Base-by-base conservation (phyloP, 2,888 invertebrate species). In the Dorcus hopei region DNA sequence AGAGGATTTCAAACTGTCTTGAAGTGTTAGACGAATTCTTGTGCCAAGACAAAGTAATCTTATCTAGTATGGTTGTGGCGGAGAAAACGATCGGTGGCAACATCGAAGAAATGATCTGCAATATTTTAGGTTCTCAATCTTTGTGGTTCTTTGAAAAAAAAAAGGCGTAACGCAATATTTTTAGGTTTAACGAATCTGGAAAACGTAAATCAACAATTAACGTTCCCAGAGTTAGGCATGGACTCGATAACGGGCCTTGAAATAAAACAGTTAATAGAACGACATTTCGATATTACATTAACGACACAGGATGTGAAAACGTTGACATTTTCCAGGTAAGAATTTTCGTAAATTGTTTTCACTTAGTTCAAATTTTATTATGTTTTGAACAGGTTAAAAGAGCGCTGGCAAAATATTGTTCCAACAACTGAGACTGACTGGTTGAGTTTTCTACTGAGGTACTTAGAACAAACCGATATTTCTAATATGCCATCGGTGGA, bases 211-310 rank as follows among this genome's bases (percentile, higher is more conserved):
- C 82, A 85, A 61, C 86, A 87, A 70, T 84, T 87, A 0, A 87
- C 89, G 0, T 80, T 98, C 2, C 91, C 93, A 1, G 97, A 97
- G 75, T 80, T 98, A 62, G 97, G 97, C 39, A 92, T 98, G 88
- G 97, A 98, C 80, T 97, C 97, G 2, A 87, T 97, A 82, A 97
- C 95, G 94, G 94, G 93, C 0, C 93, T 97, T 0, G 97, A 98
- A 79, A 94, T 98, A 66, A 96, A 96, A 69, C 95, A 96, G 78
- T 90, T 90, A 0, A 77, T 96, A 2, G 95, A 96, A 75, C 82
- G 94, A 68, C 93, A 95, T 74, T 95, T 90, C 73, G 95, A 96
- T 72, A 80, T 97, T 54, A 87, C 88, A 73, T 80, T 97, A 3
- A 88, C 93, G 0, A 89, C 94, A 4, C 91, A 93, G 72, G 95